phyloP scores from a whole-genome alignment of 2,113 vertebrate species.

The Xiphophorus hellerii region DNA sequence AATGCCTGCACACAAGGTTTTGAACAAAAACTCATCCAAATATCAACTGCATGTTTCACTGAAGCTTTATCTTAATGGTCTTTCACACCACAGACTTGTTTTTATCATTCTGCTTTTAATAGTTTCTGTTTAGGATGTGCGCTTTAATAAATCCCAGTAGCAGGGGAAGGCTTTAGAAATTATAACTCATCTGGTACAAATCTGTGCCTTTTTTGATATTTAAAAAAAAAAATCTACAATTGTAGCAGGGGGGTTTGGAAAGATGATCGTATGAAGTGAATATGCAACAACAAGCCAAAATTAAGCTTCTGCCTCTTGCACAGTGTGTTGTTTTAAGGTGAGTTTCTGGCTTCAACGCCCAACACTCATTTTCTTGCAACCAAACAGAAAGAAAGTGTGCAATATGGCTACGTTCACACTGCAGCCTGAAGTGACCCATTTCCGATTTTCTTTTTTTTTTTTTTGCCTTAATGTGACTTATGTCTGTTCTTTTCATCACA shows the following conservation, averaged over 20 bases:
- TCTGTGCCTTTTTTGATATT: slow-evolving; percentile 50
- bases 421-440: no score
- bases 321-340: slow-evolving; percentile 27
- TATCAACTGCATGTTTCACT: not conserved
- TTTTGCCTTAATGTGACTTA: no score
- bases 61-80: slow-evolving; percentile 34
- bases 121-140: slow-evolving; percentile 47
- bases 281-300: slow-evolving; percentile 58
- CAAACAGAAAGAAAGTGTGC: slow-evolving; percentile 53
- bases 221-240: slow-evolving; percentile 22
- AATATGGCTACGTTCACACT: slow-evolving; percentile 43
- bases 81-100: slow-evolving; percentile 12
- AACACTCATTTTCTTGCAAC: slow-evolving; percentile 16
- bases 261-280: slow-evolving; percentile 25
- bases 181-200: slow-evolving; percentile 27
- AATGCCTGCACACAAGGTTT: no score
- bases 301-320: slow-evolving; percentile 35
- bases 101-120: slow-evolving; percentile 30
- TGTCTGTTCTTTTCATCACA: no score
- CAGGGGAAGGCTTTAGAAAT: slow-evolving; percentile 39
- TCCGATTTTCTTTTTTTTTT: no score
- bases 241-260: slow-evolving; percentile 16
- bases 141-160: slow-evolving; percentile 49
- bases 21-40: not conserved
- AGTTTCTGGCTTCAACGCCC: slow-evolving; percentile 6